Evolutionary conservation across 2,888 invertebrate genomes (phyloP).

Genomic region (Ischnura elegans): DNA sequence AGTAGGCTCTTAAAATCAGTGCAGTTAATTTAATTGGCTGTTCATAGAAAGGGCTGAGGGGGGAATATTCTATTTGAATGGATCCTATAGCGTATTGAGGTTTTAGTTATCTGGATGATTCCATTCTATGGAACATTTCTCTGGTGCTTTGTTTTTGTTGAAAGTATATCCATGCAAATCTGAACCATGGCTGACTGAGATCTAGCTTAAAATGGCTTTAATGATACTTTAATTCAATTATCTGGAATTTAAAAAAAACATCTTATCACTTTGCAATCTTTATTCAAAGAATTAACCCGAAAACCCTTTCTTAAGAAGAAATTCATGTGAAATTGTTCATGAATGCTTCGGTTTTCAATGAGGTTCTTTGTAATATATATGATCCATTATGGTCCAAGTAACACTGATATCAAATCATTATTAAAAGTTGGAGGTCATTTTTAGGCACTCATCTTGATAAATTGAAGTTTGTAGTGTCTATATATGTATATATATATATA

Average conservation of each 20-base stretch:
- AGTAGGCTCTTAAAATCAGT: not conserved
- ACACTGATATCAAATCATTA: constrained; percentile 28
- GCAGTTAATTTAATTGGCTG: constrained; percentile 6
- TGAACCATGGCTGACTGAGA: not conserved
- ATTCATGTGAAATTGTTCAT: not conserved
- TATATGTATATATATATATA: constrained; percentile 52
- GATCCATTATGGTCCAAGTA: constrained; percentile 42
- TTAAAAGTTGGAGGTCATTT: constrained; percentile 43
- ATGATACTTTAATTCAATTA: not conserved
- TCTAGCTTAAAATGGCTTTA: not conserved
- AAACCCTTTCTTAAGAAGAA: too few relatives aligned
- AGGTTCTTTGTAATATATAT: constrained; percentile 38
- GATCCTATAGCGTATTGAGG: not conserved
- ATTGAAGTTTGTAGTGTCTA: constrained; percentile 30
- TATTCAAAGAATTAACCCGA: not conserved
- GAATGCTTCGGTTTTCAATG: not conserved
- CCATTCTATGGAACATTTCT: constrained; percentile 11
- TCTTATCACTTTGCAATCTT: not conserved
- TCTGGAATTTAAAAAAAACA: constrained; percentile 22
- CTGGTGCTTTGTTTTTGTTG: too few relatives aligned
- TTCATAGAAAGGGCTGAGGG: not conserved
- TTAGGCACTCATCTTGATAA: constrained; percentile 23
- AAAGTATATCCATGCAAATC: too few relatives aligned
- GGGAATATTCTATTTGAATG: not conserved
- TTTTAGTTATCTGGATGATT: not conserved